phyloP scores from a whole-genome alignment of 2,888 invertebrate genomes.

The Drosophila austrosaltans region DNA sequence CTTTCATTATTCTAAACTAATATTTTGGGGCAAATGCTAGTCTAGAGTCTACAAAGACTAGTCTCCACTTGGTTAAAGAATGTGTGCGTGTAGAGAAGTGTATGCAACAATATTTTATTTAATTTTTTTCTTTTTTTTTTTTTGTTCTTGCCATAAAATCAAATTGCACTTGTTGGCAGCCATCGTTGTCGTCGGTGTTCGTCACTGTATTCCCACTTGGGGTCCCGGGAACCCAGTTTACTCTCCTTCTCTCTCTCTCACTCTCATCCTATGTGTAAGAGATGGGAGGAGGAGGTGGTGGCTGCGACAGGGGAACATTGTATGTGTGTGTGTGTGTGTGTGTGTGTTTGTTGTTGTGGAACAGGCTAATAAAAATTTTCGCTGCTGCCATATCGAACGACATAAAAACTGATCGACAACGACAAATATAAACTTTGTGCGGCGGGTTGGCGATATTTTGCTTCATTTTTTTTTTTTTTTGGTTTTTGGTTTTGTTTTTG shows the following conservation, averaged over 20 bases:
- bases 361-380: slow-evolving; percentile 74
- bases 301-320: slow-evolving; percentile 45
- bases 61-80: slow-evolving; percentile 15
- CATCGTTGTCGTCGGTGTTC: slow-evolving; percentile 45
- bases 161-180: slow-evolving; percentile 76
- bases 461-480: slow-evolving; percentile 20
- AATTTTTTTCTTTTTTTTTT: not conserved
- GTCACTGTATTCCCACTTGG: slow-evolving; percentile 16
- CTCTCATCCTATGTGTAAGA: not conserved
- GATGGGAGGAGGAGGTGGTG: not conserved
- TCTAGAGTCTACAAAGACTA: slow-evolving; percentile 32
- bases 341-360: slow-evolving; percentile 40
- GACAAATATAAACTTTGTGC: slow-evolving; percentile 73
- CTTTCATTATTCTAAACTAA: not conserved
- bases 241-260: not conserved
- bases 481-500: slow-evolving; percentile 10
- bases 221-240: slow-evolving; percentile 4
- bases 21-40: slow-evolving; percentile 17
- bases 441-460: slow-evolving; percentile 31
- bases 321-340: not conserved
- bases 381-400: slow-evolving; percentile 75
- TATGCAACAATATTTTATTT: not conserved
- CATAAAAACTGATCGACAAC: slow-evolving; percentile 80
- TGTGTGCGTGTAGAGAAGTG: not conserved
- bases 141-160: slow-evolving; percentile 50